Evolutionary conservation across 2,888 invertebrate species (phyloP).

Genomic region (Isoperla grammatica): DNA sequence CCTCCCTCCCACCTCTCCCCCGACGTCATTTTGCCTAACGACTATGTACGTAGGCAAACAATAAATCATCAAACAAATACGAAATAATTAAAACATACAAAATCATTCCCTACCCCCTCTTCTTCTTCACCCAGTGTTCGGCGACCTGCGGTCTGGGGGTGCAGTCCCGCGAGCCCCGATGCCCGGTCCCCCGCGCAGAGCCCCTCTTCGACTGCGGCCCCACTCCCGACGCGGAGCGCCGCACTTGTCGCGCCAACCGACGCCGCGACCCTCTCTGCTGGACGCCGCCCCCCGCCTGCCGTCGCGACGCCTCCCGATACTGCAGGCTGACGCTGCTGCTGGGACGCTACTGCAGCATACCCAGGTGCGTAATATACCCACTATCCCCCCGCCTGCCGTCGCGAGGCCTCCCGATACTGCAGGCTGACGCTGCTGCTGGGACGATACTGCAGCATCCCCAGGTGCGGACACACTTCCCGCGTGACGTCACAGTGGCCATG

Average conservation of each 20-base stretch:
- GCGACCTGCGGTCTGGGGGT: constrained; percentile 55
- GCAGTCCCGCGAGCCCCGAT: constrained; percentile 50
- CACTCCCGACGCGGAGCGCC: constrained; percentile 48
- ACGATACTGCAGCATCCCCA: constrained; percentile 53
- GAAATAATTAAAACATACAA: too few relatives aligned
- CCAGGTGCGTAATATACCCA: constrained; percentile 38
- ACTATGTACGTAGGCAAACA: too few relatives aligned
- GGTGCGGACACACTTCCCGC: constrained; percentile 26
- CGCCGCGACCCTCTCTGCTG: constrained; percentile 37
- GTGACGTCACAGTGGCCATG: too few relatives aligned
- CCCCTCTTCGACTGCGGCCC: constrained; percentile 49
- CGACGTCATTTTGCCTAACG: too few relatives aligned
- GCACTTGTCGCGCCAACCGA: constrained; percentile 45
- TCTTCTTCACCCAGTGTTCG: constrained; percentile 60
- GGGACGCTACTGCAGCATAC: constrained; percentile 51
- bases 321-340: constrained; percentile 47
- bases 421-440: constrained; percentile 44
- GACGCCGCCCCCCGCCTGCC: constrained; percentile 35
- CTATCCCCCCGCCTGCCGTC: constrained; percentile 31
- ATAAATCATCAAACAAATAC: too few relatives aligned
- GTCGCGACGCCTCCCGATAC: constrained; percentile 46
- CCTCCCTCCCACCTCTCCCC: too few relatives aligned
- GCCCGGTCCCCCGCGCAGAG: constrained; percentile 49
- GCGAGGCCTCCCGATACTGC: constrained; percentile 49
- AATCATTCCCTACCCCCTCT: too few relatives aligned